These are phyloP conservation scores for Phasianus colchicus DNA, from an alignment of 2,113 vertebrate species.

Conservation along the genomic window DNA sequence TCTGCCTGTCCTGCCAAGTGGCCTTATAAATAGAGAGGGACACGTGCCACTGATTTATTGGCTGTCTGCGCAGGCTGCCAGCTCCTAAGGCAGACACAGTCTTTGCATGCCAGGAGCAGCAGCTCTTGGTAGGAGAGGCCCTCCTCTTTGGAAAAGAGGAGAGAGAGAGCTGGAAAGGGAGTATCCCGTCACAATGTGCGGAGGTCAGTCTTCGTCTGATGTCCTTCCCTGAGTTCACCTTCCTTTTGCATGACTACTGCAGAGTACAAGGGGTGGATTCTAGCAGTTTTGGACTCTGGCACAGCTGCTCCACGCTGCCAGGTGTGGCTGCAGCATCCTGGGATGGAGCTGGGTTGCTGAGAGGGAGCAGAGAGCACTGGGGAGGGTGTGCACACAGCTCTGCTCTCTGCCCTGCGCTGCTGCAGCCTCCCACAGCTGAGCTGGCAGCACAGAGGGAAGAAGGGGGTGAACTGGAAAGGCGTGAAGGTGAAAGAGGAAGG, in stretches of 20 bases:
- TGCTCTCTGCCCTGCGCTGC: background rate
- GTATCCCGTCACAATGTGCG: accelerated
- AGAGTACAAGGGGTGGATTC: accelerated
- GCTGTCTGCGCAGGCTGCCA: background rate
- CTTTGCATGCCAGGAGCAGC: background rate
- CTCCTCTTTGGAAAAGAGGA: background rate
- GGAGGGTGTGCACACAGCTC: background rate
- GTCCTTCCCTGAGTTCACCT: background rate
- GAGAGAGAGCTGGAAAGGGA: accelerated
- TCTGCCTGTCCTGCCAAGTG: background rate
- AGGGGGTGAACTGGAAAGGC: background rate
- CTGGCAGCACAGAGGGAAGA: accelerated
- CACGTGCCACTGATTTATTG: constrained; percentile 19
- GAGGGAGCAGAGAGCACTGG: background rate
- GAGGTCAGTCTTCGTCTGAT: background rate
- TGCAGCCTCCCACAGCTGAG: background rate
- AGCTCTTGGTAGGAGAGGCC: background rate
- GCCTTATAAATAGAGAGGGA: background rate
- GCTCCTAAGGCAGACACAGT: background rate
- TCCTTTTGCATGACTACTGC: background rate
- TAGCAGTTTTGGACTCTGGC: accelerated
- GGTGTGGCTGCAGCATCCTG: background rate
- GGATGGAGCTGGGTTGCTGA: background rate
- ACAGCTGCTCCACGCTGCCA: background rate
- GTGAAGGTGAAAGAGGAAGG: constrained; percentile 17